Evolutionary conservation across 2,797 vertebrate genomes (phyloP).

Genomic region (Tympanoctomys barrerae): DNA sequence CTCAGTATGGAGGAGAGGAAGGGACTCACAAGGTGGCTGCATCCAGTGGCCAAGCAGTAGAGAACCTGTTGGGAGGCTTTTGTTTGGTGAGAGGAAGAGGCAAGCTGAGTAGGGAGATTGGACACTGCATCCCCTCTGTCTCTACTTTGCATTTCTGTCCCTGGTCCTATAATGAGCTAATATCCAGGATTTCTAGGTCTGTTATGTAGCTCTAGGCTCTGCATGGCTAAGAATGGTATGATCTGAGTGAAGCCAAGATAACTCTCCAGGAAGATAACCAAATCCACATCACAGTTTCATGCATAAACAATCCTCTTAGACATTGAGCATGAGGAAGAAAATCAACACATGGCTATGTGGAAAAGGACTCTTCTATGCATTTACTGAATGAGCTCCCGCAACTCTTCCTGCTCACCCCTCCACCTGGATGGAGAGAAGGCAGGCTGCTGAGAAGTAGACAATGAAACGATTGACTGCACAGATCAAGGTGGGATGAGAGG

Average conservation of each 20-base stretch:
- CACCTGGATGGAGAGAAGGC: background rate
- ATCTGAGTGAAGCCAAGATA: background rate
- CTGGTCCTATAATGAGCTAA: background rate
- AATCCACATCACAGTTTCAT: background rate
- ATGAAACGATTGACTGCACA: background rate
- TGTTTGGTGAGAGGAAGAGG: background rate
- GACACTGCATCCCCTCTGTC: too few relatives aligned
- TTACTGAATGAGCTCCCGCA: background rate
- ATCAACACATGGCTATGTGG: background rate
- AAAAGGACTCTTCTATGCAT: background rate
- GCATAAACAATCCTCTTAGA: background rate
- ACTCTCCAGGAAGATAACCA: background rate
- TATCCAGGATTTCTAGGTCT: background rate
- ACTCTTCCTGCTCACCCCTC: background rate
- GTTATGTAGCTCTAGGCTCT: background rate
- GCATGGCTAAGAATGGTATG: background rate
- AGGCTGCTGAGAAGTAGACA: background rate
- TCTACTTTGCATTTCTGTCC: background rate
- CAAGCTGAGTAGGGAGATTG: background rate
- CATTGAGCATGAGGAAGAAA: background rate
- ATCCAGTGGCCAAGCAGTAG: background rate
- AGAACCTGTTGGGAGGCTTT: background rate
- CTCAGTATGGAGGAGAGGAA: background rate
- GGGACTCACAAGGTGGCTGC: background rate
- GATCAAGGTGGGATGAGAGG: background rate